Evolutionary conservation across 2,888 invertebrate species (phyloP), one percentile per base, ranked within the genome.

Genomic region (Leptinotarsa juncta): DNA sequence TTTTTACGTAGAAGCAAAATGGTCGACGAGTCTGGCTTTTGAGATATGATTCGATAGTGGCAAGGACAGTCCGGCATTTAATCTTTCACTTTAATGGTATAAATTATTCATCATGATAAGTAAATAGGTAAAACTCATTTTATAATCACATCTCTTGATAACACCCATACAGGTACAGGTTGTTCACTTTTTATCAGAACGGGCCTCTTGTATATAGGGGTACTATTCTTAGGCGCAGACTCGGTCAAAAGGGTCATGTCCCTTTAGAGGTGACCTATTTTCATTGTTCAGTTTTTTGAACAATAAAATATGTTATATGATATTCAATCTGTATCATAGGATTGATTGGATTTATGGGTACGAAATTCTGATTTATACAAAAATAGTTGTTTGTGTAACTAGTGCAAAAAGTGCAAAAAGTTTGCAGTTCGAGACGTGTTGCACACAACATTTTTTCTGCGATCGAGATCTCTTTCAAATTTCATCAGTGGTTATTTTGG

Each of bases 111-210:
- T 81, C 81, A 82, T 83, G 86, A 86, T 86, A 86, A 86, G 84
- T 83, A 84, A 86, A 85, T 86, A 85, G 85, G 85, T 86, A 86
- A 86, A 86, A 86, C 82, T 86, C 86, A 86, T 87, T 86, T 84
- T 83, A 83, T 85, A 86, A 86, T 86, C 86, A 83, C 80, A 78
- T 79, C 77, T 74, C 68, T 67, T 70, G 75, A 79, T 79, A 79
- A 73, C 73, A 70, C 70, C 67, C 57, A 69, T 69, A 69, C 69
- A 69, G 60, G 62, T 75, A 76, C 77, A 76, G 79, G 78, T 77
- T 79, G 77, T 81, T 80, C 81, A 77, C 79, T 79, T 77, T 77
- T 79, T 80, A 81, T 79, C 77, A 55, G 69, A 72, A 69, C 70
- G 72, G 79, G 79, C 77, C 75, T 79, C 77, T 76, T 48, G 55